phyloP scores from a whole-genome alignment of 1,140 invertebrate genomes.

The Holcopasites calliopsidis region DNA sequence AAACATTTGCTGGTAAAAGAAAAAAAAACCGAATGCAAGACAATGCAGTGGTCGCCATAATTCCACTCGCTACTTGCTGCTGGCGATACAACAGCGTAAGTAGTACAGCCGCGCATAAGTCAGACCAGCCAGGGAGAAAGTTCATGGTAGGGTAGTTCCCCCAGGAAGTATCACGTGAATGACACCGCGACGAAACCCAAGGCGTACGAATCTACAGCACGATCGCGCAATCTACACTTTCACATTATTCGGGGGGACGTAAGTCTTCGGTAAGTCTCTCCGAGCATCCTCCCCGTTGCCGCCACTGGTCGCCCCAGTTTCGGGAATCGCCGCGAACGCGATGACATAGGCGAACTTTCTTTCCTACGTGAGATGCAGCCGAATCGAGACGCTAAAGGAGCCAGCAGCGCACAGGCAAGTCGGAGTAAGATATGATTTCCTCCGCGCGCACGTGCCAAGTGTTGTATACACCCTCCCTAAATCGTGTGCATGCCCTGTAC shows the following conservation, averaged over 20 bases:
- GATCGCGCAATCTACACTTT: too few species aligned
- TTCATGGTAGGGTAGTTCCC: too few species aligned
- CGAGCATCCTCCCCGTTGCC: neutral
- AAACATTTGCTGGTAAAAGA: too few species aligned
- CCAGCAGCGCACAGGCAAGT: neutral
- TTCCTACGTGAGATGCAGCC: conserved; percentile 31
- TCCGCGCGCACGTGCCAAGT: neutral
- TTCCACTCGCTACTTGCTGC: neutral
- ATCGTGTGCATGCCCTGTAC: neutral
- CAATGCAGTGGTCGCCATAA: neutral
- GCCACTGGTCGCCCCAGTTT: conserved; percentile 8
- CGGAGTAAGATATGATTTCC: conserved; percentile 9
- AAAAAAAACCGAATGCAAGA: too few species aligned
- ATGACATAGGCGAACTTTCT: neutral
- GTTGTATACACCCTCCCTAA: neutral
- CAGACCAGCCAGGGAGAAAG: neutral
- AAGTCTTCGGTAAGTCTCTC: too few species aligned
- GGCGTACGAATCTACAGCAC: neutral
- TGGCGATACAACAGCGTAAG: neutral
- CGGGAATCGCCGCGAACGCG: neutral
- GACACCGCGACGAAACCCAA: neutral
- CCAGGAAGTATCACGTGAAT: neutral
- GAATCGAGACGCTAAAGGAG: neutral
- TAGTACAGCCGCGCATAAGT: neutral
- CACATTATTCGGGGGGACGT: too few species aligned